A percentile compares a stretch with the other conserved stretches of the same genome.
These are phyloP conservation scores for Eufriesea mexicana DNA, from an alignment of 1,140 invertebrate species.

Conservation along the genomic window DNA sequence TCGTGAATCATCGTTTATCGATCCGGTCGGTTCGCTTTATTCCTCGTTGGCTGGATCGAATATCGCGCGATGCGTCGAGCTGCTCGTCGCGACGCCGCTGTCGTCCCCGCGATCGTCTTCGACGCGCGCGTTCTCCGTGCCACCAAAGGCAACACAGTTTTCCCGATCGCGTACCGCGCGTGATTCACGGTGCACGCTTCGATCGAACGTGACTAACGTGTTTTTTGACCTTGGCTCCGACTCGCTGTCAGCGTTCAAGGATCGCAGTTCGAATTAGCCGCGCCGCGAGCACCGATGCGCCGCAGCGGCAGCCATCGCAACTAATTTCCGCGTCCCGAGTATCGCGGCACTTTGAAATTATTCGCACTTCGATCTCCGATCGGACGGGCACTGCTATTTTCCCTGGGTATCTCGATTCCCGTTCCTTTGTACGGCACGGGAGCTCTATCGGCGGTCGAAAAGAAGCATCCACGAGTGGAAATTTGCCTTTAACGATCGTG, in stretches of 20 bases:
- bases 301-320: no score
- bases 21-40: not conserved
- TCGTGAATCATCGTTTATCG: not conserved
- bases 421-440: no score
- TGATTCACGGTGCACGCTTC: constrained; percentile 32
- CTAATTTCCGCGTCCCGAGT: no score
- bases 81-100: not conserved
- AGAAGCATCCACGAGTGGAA: not conserved
- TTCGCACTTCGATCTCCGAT: no score
- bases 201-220: constrained; percentile 45
- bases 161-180: constrained; percentile 21
- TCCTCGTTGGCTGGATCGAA: not conserved
- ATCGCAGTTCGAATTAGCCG: constrained; percentile 38
- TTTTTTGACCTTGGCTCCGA: constrained; percentile 41
- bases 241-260: constrained; percentile 28
- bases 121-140: not conserved
- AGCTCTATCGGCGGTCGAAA: not conserved
- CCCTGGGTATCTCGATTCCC: no score
- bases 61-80: not conserved
- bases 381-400: no score
- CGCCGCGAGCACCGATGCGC: not conserved
- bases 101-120: no score
- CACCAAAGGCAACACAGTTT: constrained; percentile 24
- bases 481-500: not conserved
- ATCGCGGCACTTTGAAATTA: no score